Evolutionary conservation across 1,140 invertebrate genomes (phyloP).

Genomic region (Planococcus citri): DNA sequence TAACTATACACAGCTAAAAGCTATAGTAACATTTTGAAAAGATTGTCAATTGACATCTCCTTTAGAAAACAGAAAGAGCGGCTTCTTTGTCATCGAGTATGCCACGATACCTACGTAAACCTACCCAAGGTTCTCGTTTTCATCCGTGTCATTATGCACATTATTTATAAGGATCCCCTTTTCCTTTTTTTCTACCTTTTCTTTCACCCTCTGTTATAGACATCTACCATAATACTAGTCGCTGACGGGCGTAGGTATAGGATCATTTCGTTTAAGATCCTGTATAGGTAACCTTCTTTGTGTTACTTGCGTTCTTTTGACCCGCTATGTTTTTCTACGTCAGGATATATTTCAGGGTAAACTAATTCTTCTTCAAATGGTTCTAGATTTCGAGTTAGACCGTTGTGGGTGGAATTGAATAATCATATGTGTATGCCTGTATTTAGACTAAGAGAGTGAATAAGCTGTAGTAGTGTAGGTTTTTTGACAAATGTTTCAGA

Average conservation of each 20-base stretch:
- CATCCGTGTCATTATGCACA: background rate
- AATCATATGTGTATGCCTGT: no score
- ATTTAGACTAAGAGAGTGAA: no score
- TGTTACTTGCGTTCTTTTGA: background rate
- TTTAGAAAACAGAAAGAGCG: background rate
- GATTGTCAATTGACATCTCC: constrained; percentile 1
- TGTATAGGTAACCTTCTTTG: background rate
- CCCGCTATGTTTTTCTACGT: background rate
- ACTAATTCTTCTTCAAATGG: no score
- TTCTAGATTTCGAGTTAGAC: no score
- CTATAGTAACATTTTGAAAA: background rate
- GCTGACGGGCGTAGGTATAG: no score
- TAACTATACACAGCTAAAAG: background rate
- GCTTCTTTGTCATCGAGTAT: background rate
- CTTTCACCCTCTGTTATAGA: no score
- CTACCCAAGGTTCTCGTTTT: background rate
- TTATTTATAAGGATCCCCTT: background rate
- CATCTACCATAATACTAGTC: no score
- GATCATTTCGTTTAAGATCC: no score
- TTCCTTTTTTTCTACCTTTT: background rate
- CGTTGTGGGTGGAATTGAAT: no score
- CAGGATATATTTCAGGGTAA: no score
- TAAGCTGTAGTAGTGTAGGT: no score
- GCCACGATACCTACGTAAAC: background rate
- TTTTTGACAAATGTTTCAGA: no score